These are phyloP conservation scores for Oryzias melastigma DNA, from an alignment of 2,113 vertebrate species.

Conservation along the genomic window DNA sequence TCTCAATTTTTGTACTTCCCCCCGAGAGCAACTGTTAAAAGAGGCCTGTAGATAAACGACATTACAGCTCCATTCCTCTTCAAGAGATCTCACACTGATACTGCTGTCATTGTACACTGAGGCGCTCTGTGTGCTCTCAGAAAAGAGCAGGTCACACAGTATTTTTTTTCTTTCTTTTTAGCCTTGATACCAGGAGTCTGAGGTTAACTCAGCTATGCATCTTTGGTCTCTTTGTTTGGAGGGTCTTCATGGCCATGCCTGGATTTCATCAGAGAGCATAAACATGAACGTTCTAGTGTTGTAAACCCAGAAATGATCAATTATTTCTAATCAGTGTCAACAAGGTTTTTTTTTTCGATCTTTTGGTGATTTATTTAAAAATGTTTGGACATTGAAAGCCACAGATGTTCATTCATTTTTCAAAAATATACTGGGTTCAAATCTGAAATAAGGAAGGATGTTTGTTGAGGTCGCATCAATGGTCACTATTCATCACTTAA, in stretches of 20 bases:
- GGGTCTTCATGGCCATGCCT: slow-evolving; percentile 20
- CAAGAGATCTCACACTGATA: slow-evolving; percentile 62
- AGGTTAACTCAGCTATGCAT: slow-evolving; percentile 29
- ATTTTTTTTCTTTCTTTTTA: slow-evolving; percentile 49
- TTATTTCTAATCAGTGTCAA: slow-evolving; percentile 46
- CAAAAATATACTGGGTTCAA: not conserved
- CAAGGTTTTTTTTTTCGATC: slow-evolving; percentile 1
- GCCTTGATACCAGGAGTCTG: slow-evolving; percentile 35
- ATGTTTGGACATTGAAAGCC: too few relatives aligned
- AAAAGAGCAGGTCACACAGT: slow-evolving; percentile 48
- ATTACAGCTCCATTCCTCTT: slow-evolving; percentile 68
- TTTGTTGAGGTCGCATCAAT: slow-evolving; percentile 68
- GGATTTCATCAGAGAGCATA: slow-evolving; percentile 67
- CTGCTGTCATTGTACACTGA: slow-evolving; percentile 28
- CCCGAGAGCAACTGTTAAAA: slow-evolving; percentile 68
- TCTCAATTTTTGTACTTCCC: slow-evolving; percentile 66
- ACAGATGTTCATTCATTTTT: too few relatives aligned
- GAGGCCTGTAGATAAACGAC: slow-evolving; percentile 73
- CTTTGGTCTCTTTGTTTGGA: slow-evolving; percentile 21
- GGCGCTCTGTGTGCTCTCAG: slow-evolving; percentile 25
- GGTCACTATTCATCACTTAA: slow-evolving; percentile 66
- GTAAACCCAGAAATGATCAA: slow-evolving; percentile 32
- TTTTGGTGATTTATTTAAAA: slow-evolving; percentile 8
- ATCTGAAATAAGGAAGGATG: slow-evolving; percentile 62
- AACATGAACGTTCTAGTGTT: slow-evolving; percentile 50